Evolutionary conservation across 2,797 vertebrate species (phyloP).

Genomic region (Paratrypauchen microcephalus): DNA sequence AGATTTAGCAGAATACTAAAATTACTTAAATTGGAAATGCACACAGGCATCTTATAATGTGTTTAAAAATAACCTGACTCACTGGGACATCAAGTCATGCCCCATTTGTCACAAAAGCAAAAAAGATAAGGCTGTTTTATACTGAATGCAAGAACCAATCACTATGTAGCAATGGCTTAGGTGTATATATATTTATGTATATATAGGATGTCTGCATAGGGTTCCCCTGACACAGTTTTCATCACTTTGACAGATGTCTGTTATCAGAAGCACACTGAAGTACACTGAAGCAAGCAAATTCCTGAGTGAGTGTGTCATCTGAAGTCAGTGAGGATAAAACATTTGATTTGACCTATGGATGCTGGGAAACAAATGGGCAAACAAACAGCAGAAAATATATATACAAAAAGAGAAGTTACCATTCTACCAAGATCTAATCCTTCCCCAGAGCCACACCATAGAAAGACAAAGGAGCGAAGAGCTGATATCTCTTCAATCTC

Average conservation of each 20-base stretch:
- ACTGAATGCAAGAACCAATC: not conserved
- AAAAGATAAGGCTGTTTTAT: not conserved
- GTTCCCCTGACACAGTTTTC: not conserved
- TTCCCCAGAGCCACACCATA: slow-evolving; percentile 97
- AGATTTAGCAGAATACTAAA: not conserved
- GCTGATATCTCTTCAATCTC: slow-evolving; percentile 97
- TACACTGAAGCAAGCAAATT: not conserved
- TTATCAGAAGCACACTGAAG: not conserved
- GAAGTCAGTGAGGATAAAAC: not conserved
- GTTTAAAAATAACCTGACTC: not conserved
- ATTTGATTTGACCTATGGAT: not conserved
- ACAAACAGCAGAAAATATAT: not conserved
- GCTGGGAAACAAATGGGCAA: not conserved
- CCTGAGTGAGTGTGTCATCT: not conserved
- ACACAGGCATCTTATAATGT: not conserved
- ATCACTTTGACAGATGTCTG: not conserved
- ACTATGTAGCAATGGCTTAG: not conserved
- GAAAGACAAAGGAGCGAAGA: slow-evolving; percentile 92
- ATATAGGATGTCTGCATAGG: not conserved
- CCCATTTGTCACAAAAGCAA: slow-evolving; percentile 5
- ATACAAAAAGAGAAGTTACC: slow-evolving; percentile 74
- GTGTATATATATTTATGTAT: no score
- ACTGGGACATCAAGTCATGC: slow-evolving; percentile 10
- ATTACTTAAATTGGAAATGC: not conserved
- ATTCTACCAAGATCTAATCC: slow-evolving; percentile 95